These are phyloP conservation scores for Bathynomus jamesi DNA, from an alignment of 1,140 invertebrate species.

Conservation along the genomic window DNA sequence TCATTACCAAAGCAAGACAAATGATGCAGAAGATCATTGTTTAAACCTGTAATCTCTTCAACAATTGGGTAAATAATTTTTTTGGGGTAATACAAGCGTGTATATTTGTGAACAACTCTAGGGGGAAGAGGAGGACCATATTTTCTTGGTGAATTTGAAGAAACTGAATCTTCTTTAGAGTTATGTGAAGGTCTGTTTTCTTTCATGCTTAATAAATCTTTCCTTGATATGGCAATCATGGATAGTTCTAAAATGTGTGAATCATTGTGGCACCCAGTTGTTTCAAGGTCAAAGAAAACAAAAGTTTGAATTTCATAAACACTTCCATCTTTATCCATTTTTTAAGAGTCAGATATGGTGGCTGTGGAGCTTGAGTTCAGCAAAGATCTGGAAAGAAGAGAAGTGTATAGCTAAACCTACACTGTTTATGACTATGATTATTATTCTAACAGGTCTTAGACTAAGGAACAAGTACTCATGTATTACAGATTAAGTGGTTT, in stretches of 20 bases:
- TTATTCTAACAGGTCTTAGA: too few relatives aligned
- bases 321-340: background rate
- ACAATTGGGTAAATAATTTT: background rate
- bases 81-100: background rate
- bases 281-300: background rate
- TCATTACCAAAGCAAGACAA: background rate
- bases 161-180: too few relatives aligned
- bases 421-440: too few relatives aligned
- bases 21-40: background rate
- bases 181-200: background rate
- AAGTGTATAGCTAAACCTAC: too few relatives aligned
- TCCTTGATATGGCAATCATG: background rate
- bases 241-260: background rate
- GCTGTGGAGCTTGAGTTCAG: too few relatives aligned
- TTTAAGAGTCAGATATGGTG: too few relatives aligned
- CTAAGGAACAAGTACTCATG: too few relatives aligned
- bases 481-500: too few relatives aligned
- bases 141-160: too few relatives aligned
- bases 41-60: background rate
- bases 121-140: background rate
- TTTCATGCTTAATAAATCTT: background rate
- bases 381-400: too few relatives aligned
- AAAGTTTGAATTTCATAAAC: background rate
- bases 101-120: background rate
- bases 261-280: background rate